phyloP scores from a whole-genome alignment of 2,797 vertebrate species.

The Sebastes minor region DNA sequence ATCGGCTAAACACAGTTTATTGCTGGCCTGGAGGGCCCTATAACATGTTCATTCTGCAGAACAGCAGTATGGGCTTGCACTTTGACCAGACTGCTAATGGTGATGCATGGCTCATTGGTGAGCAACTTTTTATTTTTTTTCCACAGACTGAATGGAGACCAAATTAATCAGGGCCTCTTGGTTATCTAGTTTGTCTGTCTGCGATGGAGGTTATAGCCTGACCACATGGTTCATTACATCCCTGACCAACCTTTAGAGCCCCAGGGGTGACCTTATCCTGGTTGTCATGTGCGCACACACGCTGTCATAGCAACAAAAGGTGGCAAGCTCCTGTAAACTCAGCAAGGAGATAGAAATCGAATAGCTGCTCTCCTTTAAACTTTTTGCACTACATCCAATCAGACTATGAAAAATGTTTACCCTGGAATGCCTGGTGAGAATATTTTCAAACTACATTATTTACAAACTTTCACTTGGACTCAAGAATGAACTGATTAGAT shows the following conservation, averaged over 20 bases:
- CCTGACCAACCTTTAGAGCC: conserved; percentile 43
- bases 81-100: conserved; percentile 56
- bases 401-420: not conserved
- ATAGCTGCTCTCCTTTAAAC: not conserved
- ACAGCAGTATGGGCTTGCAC: conserved; percentile 42
- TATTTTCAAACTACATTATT: not conserved
- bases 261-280: conserved; percentile 35
- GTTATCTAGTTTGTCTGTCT: conserved; percentile 53
- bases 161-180: conserved; percentile 49
- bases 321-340: not conserved
- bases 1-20: conserved; percentile 21
- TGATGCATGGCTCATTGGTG: conserved; percentile 51
- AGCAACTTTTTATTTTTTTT: conserved; percentile 4
- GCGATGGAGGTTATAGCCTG: conserved; percentile 42
- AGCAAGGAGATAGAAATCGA: not conserved
- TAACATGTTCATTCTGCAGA: conserved; percentile 56
- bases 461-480: not conserved
- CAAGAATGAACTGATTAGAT: not conserved
- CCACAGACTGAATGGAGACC: conserved; percentile 4
- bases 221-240: conserved; percentile 61
- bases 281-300: conserved; percentile 22
- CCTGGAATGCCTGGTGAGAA: not conserved
- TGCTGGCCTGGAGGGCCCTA: not conserved
- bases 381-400: not conserved
- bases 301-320: conserved; percentile 12